Base-by-base conservation (phyloP, 1,140 invertebrate species). In the Drosophila littoralis region DNA sequence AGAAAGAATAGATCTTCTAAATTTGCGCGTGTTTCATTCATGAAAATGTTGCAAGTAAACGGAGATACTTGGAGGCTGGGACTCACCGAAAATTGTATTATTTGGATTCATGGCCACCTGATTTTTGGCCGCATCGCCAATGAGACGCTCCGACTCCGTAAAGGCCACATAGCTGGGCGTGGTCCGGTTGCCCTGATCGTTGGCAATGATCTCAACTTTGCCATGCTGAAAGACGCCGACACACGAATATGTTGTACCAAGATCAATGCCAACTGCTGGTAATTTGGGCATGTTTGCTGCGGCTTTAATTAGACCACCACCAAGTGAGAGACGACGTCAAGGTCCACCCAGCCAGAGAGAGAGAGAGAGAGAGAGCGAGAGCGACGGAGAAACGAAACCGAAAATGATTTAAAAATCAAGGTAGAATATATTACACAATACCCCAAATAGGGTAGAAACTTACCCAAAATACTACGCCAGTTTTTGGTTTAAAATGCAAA, bases 121-220 rank as follows among this genome's bases (percentile, higher is more conserved):
- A 66, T 96, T 96, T 91, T 96, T 96, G 81, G 98, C 98, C 70
- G 98, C 98, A 95, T 99, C 98, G 59, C 98, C 84, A 92, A 99
- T 98, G 70, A 99, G 95, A 92, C 98, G 96, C 93, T 99, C 98
- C 3, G 97, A 98, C 92, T 99, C 98, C 63, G 97, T 99, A 94
- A 99, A 99, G 45, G 98, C 98, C 22, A 99, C 98, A 94, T 99
- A 99, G 70, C 97, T 97, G 35, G 98, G 98, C 64, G 98, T 99
- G 33, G 98, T 99, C 77, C 98, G 94, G 93, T 99, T 99, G 89
- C 98, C 98, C 93, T 98, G 97, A 92, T 98, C 97, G 92, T 98
- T 98, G 88, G 97, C 97, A 90, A 98, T 98, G 90, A 98, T 98
- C 93, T 98, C 97, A 52, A 98, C 96, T 93, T 97, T 97, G 64